Evolutionary conservation across 2,113 vertebrate genomes (phyloP), one percentile per base, ranked within the genome.

Genomic region (Rhipidura dahli): DNA sequence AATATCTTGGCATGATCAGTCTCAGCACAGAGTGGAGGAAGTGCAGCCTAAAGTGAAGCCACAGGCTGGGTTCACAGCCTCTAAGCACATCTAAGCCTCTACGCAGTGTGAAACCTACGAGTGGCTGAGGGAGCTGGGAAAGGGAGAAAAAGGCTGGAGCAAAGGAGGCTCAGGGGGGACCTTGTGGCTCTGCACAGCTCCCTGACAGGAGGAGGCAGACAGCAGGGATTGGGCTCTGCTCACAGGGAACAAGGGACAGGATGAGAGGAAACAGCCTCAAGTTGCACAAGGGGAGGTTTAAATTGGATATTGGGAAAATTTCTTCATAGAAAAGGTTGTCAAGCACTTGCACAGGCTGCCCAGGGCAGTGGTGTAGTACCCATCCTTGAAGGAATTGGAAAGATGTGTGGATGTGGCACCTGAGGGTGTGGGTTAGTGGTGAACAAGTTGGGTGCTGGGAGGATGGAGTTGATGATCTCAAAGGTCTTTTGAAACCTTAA

Each of bases 251-350:
- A 44, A 44, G 44, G 23, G 37, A 19, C 59, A 72, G 50, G 22
- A 57, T 0, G 1, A 64, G 66, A 50, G 22, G 22, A 1, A 65
- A 57, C 0, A 0, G 6, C 8, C 15, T 37, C 31, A 44, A 5
- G 3, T 4, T 50, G 12, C 1, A 7, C 4, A 3, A 16, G 18
- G 6, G 10, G 3, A 65, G 8, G 8, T 9, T 50, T 37, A 33
- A 12, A 37, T 4, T 13, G 5, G 17, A 39, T 10, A 39, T 39
- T 39, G 39, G 39, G 39, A 5, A 50, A 37, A 33, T 40, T 44
- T 22, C 15, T 22, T 57, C 3, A 9, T 9, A 3, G 44, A n/a
- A 59, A 28, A 6, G 1, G 2, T 24, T 50, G 12, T 14, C 47
- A 57, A 44, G 27, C 3, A 3, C 6, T 57, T 17, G 6, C 7